Percentiles rank a stretch among this genome's conserved stretches.
phyloP scores from a whole-genome alignment of 2,888 invertebrate species.

The Agonopterix arenella region DNA sequence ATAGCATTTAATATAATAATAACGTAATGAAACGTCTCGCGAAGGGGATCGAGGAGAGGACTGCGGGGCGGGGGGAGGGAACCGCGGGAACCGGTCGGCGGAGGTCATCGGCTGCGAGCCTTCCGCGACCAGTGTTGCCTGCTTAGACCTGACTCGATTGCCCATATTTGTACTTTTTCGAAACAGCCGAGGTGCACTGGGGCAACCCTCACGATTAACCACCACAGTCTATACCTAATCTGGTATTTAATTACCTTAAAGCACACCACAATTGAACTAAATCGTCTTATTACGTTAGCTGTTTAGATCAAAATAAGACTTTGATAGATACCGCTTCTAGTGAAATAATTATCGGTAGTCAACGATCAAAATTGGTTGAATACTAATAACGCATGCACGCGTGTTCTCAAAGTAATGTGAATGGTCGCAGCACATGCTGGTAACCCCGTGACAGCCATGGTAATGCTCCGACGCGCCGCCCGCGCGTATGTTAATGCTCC shows the following conservation, averaged over 20 bases:
- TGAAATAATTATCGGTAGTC: too few relatives aligned
- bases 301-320: too few relatives aligned
- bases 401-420: constrained; percentile 9
- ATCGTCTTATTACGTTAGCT: too few relatives aligned
- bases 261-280: too few relatives aligned
- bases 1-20: constrained; percentile 77
- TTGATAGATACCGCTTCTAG: too few relatives aligned
- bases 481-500: constrained; percentile 73
- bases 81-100: constrained; percentile 65
- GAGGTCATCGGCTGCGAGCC: constrained; percentile 75
- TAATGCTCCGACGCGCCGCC: constrained; percentile 55
- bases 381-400: constrained; percentile 14
- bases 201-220: constrained; percentile 19
- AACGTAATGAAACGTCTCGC: constrained; percentile 75
- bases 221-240: too few relatives aligned
- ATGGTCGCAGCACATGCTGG: neutral
- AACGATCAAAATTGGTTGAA: too few relatives aligned
- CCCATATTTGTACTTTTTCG: constrained; percentile 52
- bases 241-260: too few relatives aligned
- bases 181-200: constrained; percentile 38
- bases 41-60: constrained; percentile 27
- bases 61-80: constrained; percentile 28
- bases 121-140: constrained; percentile 70
- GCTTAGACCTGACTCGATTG: constrained; percentile 36
- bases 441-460: constrained; percentile 28